Conservation (phyloP, 2,113 vertebrate species). For the Elephas maximus region DNA sequence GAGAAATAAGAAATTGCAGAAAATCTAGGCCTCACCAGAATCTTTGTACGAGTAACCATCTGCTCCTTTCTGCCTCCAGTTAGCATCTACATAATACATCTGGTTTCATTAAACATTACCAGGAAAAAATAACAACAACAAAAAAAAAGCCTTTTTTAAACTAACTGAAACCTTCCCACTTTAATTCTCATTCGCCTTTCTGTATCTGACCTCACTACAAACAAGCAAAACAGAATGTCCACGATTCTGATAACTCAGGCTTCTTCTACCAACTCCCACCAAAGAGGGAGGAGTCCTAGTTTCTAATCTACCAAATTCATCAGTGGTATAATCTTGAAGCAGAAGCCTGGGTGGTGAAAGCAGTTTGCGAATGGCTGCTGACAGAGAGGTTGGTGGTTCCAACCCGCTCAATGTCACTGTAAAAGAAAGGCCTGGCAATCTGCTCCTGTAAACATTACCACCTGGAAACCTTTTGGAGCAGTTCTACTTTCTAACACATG, state of each 20-base stretch:
- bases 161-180: neutral
- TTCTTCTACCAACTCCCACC: neutral
- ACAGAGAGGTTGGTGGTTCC: neutral
- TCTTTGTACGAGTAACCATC: neutral
- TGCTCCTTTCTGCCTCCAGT: neutral
- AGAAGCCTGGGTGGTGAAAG: neutral
- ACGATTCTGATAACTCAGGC: neutral
- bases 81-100: neutral
- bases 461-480: neutral
- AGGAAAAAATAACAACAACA: neutral
- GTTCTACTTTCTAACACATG: neutral
- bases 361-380: neutral
- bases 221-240: neutral
- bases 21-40: neutral
- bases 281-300: neutral
- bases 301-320: neutral
- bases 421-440: neutral
- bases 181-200: neutral
- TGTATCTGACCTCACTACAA: neutral
- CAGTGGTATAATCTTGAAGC: neutral
- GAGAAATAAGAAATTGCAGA: neutral
- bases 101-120: neutral
- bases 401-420: neutral
- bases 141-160: neutral
- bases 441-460: neutral